Evolutionary conservation across 2,888 invertebrate species (phyloP), one percentile per base, ranked within the genome.

Genomic region (Drosophila mercatorum): DNA sequence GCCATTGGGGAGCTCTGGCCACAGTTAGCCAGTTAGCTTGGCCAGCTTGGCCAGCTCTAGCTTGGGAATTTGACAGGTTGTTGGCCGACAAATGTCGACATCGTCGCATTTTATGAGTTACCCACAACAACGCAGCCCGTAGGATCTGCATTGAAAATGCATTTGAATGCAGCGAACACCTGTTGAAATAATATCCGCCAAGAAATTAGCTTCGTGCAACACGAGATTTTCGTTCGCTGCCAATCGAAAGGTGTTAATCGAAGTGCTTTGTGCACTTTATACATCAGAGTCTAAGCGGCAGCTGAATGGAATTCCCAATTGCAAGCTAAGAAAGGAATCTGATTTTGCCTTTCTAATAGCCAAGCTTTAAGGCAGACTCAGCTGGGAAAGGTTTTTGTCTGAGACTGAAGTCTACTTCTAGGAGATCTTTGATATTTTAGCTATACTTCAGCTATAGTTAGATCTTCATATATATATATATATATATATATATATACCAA

Each of bases 51-150:
- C 58, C 53, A 46, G 59, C 68, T 75, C 58, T 49, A 46, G 59
- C 68, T 75, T 78, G 78, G 63, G 63, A 78, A 74, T 77, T 77
- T 59, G 74, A 74, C 78, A 74, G 74, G 61, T 74, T 74, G 78
- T 70, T 74, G 74, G 62, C 77, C 77, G 67, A 74, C 78, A 77
- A 77, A 70, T 77, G 78, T 78, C 58, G 74, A 67, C 66, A 77
- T 64, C 61, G 69, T 5, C 36, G 22, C 41, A 47, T 26, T 53
- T 61, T 53, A 65, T 52, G 41, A 52, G 14, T 51, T 77, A 68
- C 62, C 61, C 34, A 34, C 38, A 6, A 8, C 40, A 12, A 14
- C 12, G 55, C 55, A 62, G 64, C 55, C 55, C 65, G 31, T 46
- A 69, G 61, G 75, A 78, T 70, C 58, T 34, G 36, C 10, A 43